Base-by-base conservation (phyloP, 2,888 invertebrate species). In the Sipha maydis region DNA sequence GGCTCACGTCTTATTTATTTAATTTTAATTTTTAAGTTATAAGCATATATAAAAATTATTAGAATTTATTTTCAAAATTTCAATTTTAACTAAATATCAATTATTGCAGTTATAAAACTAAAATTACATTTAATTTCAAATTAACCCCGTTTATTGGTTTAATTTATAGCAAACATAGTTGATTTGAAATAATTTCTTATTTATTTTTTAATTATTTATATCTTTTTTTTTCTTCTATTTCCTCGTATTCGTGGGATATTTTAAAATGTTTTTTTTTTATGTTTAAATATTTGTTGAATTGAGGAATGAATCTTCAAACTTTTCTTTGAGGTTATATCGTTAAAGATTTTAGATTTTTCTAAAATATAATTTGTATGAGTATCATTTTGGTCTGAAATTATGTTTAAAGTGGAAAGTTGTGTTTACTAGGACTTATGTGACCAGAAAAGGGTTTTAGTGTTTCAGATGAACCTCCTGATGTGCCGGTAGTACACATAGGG, bases 351-450 rank as follows among this genome's bases (percentile, higher is more conserved):
- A 38, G 21, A 56, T 61, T 41, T 84, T 61, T 76, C 21, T 28
- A 38, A 41, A 75, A 76, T 75, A 75, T 21, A n/a, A 61, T 76
- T 76, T 41, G 21, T 76, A 75, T 34, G 38, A 3, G 25, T 61
- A 84, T 84, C 38, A 38, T 84, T 84, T 76, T 61, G 21, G 38
- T 61, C 14, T 67, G n/a, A 76, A 76, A 61, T 61, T 84, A 61
- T 79, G 56, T 79, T 71, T 14, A 86, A 86, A 79, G 79, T 86
- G 79, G 79, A 86, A 86, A 86, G 79, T 86, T 80, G 34, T 86
- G 85, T 78, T 85, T 54, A 21, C 78, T 5, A 48, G n/a, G 11
- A 78, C 67, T n/a, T 69, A 78, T 17, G 48, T 31, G 48, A 77
- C 61, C 31, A 77, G 67, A 85, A 77, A 78, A 85, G 78, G 76